phyloP scores from a whole-genome alignment of 2,888 invertebrate genomes.

The Apamea crenata region DNA sequence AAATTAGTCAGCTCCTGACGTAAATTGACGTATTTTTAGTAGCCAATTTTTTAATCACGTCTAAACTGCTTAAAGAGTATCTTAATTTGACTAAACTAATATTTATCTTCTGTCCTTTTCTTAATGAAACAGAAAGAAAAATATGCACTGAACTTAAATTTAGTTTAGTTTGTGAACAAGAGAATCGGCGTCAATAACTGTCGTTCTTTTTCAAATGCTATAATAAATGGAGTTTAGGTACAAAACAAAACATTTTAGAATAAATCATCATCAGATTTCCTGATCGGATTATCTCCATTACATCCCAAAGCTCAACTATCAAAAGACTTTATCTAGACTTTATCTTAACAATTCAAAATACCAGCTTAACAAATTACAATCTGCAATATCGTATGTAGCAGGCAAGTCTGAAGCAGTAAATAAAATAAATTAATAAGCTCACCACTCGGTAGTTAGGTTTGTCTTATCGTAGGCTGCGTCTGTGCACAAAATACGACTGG shows the following conservation, averaged over 20 bases:
- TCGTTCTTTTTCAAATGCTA: too few relatives aligned
- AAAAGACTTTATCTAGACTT: background rate
- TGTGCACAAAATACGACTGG: conserved; percentile 70
- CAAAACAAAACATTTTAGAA: background rate
- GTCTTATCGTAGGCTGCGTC: conserved; percentile 70
- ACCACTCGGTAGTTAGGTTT: conserved; percentile 77
- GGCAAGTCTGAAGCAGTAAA: conserved; percentile 69
- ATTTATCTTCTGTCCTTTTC: too few relatives aligned
- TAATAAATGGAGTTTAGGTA: background rate
- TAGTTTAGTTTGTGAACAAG: too few relatives aligned
- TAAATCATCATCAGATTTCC: background rate
- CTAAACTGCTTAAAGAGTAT: too few relatives aligned
- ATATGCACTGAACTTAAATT: too few relatives aligned
- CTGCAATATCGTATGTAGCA: conserved; percentile 56
- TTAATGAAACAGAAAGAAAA: too few relatives aligned
- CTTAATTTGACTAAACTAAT: too few relatives aligned
- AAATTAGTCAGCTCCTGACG: too few relatives aligned
- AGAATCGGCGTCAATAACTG: too few relatives aligned
- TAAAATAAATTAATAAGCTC: conserved; percentile 78
- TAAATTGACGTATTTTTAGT: too few relatives aligned
- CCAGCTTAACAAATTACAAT: conserved; percentile 46
- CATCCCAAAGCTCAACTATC: background rate
- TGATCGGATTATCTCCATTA: background rate
- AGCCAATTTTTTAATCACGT: too few relatives aligned
- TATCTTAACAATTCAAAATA: conserved; percentile 25